Conservation (phyloP, 1,140 invertebrate genomes). For the Eueides isabella region DNA sequence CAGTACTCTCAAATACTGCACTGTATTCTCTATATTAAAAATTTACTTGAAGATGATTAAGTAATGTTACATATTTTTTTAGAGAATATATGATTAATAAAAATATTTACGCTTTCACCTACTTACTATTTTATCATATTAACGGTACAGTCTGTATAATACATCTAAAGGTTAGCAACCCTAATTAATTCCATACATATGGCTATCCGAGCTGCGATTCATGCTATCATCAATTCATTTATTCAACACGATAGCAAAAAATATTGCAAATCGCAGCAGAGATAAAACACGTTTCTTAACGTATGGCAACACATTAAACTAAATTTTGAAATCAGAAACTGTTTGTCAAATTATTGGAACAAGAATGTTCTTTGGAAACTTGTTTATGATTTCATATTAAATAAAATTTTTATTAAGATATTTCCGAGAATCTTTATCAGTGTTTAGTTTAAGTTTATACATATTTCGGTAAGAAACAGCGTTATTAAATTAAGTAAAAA, state of each 20-base stretch:
- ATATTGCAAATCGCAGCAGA: conserved; percentile 10
- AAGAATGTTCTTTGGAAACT: conserved; percentile 2
- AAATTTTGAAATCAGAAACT: conserved; percentile 23
- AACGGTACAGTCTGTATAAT: conserved; percentile 2
- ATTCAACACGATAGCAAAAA: conserved; percentile 12
- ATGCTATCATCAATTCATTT: conserved; percentile 14
- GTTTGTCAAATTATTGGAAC: conserved; percentile 8
- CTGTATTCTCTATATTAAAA: too few species aligned
- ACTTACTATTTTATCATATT: background rate
- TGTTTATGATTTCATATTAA: conserved; percentile 20
- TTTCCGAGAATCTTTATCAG: background rate
- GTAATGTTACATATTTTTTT: too few species aligned
- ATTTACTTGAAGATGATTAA: too few species aligned
- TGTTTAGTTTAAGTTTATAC: conserved; percentile 14
- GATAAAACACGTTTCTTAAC: conserved; percentile 13
- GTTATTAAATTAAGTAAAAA: background rate
- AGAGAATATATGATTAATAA: too few species aligned
- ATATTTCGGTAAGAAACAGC: conserved; percentile 9
- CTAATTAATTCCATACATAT: conserved; percentile 6
- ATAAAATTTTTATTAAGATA: conserved; percentile 5
- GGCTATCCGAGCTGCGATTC: background rate
- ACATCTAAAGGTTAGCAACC: background rate
- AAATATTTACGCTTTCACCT: background rate
- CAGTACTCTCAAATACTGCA: too few species aligned
- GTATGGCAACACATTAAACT: conserved; percentile 13